Conservation (phyloP, 2,888 invertebrate genomes). For the Ligdia adustata region DNA sequence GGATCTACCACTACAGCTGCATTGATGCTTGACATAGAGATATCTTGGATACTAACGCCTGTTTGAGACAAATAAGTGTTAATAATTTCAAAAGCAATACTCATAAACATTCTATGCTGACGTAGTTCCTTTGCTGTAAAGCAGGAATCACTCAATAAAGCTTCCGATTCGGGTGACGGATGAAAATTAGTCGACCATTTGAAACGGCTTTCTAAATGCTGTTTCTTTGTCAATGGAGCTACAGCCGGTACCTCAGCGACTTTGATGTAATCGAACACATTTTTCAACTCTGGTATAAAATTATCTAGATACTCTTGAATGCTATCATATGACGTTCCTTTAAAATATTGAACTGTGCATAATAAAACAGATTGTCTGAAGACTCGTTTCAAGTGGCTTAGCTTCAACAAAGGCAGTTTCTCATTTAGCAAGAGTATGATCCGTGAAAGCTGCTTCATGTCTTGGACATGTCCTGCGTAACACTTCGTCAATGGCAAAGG, state of each 20-base stretch:
- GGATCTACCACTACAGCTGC: conserved; percentile 90
- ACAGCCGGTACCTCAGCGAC: conserved; percentile 83
- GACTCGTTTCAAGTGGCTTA: conserved; percentile 90
- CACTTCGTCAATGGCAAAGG: conserved; percentile 81
- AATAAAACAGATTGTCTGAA: conserved; percentile 83
- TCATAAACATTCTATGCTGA: conserved; percentile 85
- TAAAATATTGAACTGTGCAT: conserved; percentile 66
- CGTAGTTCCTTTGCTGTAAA: conserved; percentile 82
- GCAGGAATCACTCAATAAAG: conserved; percentile 83
- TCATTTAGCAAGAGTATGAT: conserved; percentile 85
- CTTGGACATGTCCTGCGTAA: conserved; percentile 84
- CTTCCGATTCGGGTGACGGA: conserved; percentile 89
- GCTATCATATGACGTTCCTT: conserved; percentile 52
- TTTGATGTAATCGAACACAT: conserved; percentile 78
- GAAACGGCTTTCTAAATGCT: conserved; percentile 84
- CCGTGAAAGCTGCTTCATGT: conserved; percentile 85
- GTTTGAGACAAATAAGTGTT: neutral
- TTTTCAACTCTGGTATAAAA: conserved; percentile 73
- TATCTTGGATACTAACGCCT: too few relatives aligned
- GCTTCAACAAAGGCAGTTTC: conserved; percentile 82
- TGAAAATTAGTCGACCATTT: conserved; percentile 95
- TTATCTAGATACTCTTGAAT: conserved; percentile 67
- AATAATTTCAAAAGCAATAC: conserved; percentile 83
- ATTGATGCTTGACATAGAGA: too few relatives aligned
- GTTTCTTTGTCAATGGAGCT: conserved; percentile 87